These are phyloP conservation scores for Falcunculus frontatus DNA, from an alignment of 2,113 vertebrate species.

Conservation along the genomic window DNA sequence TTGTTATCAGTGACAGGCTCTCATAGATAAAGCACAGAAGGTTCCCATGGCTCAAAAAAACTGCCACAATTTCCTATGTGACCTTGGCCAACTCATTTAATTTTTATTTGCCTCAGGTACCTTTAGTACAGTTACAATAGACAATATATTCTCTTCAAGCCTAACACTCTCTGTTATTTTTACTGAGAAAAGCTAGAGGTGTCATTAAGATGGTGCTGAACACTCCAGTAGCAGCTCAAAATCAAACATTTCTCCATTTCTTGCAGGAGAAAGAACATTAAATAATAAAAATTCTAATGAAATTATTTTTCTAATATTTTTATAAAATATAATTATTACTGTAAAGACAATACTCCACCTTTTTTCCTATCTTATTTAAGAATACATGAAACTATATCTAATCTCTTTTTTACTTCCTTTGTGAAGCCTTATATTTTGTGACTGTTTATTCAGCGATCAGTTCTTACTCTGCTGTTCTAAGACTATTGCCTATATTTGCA, in stretches of 20 bases:
- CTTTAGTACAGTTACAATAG: neutral
- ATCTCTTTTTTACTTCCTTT: slow-evolving; percentile 18
- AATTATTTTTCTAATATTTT: neutral
- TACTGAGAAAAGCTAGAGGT: neutral
- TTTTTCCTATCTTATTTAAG: neutral
- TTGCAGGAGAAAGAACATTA: neutral
- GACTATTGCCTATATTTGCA: slow-evolving; percentile 51
- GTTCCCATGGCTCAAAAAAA: neutral
- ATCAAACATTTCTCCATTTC: neutral
- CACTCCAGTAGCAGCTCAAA: neutral
- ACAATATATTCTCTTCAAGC: neutral
- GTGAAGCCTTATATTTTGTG: slow-evolving; percentile 24
- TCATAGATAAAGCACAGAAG: neutral
- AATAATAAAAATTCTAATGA: neutral
- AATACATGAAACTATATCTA: neutral
- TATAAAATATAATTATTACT: neutral
- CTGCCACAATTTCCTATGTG: neutral
- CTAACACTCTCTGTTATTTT: neutral
- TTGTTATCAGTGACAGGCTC: neutral
- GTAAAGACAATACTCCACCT: neutral
- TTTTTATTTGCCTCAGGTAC: neutral
- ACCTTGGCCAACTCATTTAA: neutral
- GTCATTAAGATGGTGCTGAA: neutral
- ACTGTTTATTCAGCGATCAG: slow-evolving; percentile 41
- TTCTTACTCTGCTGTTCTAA: slow-evolving; percentile 38